phyloP scores from a whole-genome alignment of 2,888 invertebrate species.

The Bellardia pandia region DNA sequence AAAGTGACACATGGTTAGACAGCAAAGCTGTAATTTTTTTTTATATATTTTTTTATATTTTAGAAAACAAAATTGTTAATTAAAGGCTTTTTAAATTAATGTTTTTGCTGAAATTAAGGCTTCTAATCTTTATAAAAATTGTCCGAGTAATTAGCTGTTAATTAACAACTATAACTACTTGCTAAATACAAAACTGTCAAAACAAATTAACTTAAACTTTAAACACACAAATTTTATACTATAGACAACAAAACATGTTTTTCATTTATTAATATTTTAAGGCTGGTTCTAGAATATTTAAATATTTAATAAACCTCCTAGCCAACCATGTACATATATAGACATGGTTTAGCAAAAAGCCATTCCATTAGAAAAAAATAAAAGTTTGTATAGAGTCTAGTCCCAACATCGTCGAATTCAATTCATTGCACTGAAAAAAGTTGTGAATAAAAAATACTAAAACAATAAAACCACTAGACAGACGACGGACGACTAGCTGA shows the following conservation, averaged over 20 bases:
- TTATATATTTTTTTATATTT: slow-evolving; percentile 21
- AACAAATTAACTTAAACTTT: background rate
- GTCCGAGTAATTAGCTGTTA: background rate
- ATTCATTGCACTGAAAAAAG: slow-evolving; percentile 39
- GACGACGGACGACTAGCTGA: slow-evolving; percentile 47
- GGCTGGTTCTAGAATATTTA: background rate
- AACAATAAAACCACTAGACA: slow-evolving; percentile 58
- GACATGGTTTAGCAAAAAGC: slow-evolving; percentile 32
- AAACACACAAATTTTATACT: too few relatives aligned
- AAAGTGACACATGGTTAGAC: slow-evolving; percentile 71
- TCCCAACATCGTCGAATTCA: slow-evolving; percentile 19
- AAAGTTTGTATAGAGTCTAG: slow-evolving; percentile 16
- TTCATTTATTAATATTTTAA: background rate
- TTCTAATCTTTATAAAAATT: background rate
- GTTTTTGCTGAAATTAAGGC: background rate
- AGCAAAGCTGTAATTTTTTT: slow-evolving; percentile 61
- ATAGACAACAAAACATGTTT: background rate
- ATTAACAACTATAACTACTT: background rate
- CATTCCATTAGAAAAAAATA: slow-evolving; percentile 46
- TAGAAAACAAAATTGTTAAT: slow-evolving; percentile 49
- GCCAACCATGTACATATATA: background rate
- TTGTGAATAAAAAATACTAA: background rate
- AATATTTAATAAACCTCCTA: background rate
- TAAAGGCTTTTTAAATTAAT: slow-evolving; percentile 51
- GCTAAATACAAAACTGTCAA: background rate